Evolutionary conservation across 2,888 invertebrate species (phyloP).

Genomic region (Ectemnius continuus): DNA sequence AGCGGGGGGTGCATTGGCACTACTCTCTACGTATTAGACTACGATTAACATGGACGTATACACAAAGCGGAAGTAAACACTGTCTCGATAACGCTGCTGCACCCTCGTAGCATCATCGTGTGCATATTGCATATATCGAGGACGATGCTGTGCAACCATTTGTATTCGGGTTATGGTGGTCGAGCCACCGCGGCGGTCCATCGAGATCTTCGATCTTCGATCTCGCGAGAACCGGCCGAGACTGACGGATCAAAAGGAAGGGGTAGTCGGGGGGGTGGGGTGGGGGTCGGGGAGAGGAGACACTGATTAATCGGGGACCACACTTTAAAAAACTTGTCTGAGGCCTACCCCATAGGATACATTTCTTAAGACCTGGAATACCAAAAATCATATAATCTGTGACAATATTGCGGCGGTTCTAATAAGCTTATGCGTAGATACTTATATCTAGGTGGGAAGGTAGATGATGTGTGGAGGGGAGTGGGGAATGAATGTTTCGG

Average conservation of each 20-base stretch:
- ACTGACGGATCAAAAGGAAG: not conserved
- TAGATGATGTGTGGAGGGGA: not conserved
- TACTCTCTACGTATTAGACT: constrained; percentile 67
- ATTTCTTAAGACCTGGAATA: constrained; percentile 75
- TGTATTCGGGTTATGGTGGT: too few relatives aligned
- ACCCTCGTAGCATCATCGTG: not conserved
- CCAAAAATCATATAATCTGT: constrained; percentile 73
- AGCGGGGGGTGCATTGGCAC: constrained; percentile 69
- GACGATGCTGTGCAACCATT: too few relatives aligned
- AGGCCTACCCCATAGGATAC: constrained; percentile 73
- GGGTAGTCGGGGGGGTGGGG: not conserved
- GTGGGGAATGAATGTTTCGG: too few relatives aligned
- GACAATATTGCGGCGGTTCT: constrained; percentile 61
- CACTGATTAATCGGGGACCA: constrained; percentile 46
- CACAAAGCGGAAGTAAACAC: constrained; percentile 52
- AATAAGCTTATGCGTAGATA: constrained; percentile 27
- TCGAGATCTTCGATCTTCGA: constrained; percentile 13
- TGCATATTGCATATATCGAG: too few relatives aligned
- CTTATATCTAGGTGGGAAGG: constrained; percentile 32
- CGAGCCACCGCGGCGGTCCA: not conserved
- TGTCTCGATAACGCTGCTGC: constrained; percentile 18
- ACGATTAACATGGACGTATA: constrained; percentile 60
- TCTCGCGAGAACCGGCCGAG: constrained; percentile 1
- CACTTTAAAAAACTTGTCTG: constrained; percentile 46
- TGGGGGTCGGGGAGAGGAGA: constrained; percentile 24